A percentile compares a stretch with the other conserved stretches of the same genome.
phyloP scores from a whole-genome alignment of 2,888 invertebrate species.

The Camptogramma bilineatum region DNA sequence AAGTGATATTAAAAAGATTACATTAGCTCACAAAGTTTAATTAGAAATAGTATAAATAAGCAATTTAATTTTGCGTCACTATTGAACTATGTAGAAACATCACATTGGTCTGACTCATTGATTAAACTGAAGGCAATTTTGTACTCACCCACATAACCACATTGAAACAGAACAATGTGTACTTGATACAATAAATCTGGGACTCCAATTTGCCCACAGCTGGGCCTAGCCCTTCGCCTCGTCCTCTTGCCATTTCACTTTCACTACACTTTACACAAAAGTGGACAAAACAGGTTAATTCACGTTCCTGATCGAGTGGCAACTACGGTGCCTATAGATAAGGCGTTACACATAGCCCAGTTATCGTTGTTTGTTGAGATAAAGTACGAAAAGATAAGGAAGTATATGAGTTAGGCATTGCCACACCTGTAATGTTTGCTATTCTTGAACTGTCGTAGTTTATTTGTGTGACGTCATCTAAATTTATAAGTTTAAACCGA shows the following conservation, averaged over 20 bases:
- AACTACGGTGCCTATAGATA: conserved; percentile 74
- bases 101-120: conserved; percentile 4
- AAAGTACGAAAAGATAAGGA: conserved; percentile 71
- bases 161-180: conserved; percentile 92
- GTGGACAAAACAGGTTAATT: conserved; percentile 55
- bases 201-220: conserved; percentile 88
- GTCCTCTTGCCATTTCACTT: conserved; percentile 84
- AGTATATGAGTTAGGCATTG: conserved; percentile 53
- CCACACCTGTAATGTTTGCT: conserved; percentile 70
- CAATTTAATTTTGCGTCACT: background rate
- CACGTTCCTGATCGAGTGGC: conserved; percentile 61
- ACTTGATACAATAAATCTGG: conserved; percentile 92
- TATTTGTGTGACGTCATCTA: conserved; percentile 15
- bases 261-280: conserved; percentile 49
- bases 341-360: conserved; percentile 69
- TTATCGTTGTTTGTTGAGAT: conserved; percentile 81
- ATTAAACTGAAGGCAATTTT: background rate
- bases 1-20: background rate
- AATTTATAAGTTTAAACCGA: background rate
- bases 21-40: background rate
- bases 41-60: no score
- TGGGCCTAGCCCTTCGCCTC: conserved; percentile 79
- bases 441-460: conserved; percentile 31
- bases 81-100: no score
- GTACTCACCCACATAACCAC: conserved; percentile 91